Base-by-base conservation (phyloP, 2,888 invertebrate species). In the Listrodromus nycthemerus region DNA sequence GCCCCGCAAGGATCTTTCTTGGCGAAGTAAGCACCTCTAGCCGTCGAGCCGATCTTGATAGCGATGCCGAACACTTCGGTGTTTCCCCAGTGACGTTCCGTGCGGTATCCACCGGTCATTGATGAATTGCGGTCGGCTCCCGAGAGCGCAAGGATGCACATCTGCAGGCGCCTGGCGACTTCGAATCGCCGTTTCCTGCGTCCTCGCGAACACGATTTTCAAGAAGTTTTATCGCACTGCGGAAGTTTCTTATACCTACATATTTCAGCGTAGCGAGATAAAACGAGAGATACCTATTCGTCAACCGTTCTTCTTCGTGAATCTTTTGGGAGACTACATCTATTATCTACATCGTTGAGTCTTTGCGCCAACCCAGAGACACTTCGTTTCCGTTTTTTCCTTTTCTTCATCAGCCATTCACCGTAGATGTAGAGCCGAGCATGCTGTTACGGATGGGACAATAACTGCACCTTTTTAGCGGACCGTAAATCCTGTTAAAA, bases 401-500 rank as follows among this genome's bases (percentile, higher is more conserved):
- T 76, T 71, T 37, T 45, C 48, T 33, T 65, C 71, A 70, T 79
- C 66, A 61, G 50, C 69, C 58, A 84, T 78, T 75, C 82, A 58
- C 21, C 58, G 58, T 70, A 70, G 48, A 70, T 74, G 82, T 65
- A 65, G 70, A 65, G 41, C 52, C 65, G 61, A 48, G 45, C 30
- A 58, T 75, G 48, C 61, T 30, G 69, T 78, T 78, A 81, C 70
- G 78, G 65, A 86, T 85, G 79, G 76, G 77, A 83, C 77, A 79
- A 79, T 77, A 83, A 85, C 81, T 76, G 81, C 76, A 71, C 69
- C 73, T 80, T 81, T 82, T 85, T 85, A 78, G 80, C 83, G 83
- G 73, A 65, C 76, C 85, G 77, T 86, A 85, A 85, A 83, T 86
- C 78, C 74, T 77, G 16, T 30, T 52, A 61, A 63, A 48, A 73